Evolutionary conservation across 2,113 vertebrate species (phyloP).

Genomic region (Morone saxatilis): DNA sequence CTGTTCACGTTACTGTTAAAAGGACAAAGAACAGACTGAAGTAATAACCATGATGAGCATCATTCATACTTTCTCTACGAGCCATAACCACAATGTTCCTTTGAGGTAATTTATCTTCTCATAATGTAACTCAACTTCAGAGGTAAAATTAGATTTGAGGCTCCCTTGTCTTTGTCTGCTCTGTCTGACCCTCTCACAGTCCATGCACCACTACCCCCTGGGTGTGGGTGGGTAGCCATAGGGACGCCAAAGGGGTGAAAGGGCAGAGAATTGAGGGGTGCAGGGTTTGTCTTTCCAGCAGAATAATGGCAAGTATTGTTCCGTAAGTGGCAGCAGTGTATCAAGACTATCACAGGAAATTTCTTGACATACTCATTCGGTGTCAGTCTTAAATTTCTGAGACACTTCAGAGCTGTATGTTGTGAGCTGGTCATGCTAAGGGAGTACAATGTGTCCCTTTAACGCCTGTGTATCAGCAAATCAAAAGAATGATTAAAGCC

Average conservation of each 20-base stretch:
- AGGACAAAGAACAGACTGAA: slow-evolving; percentile 63
- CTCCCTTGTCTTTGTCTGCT: slow-evolving; percentile 45
- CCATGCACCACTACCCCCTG: slow-evolving; percentile 32
- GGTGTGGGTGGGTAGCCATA: slow-evolving; percentile 52
- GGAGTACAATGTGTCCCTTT: slow-evolving; percentile 61
- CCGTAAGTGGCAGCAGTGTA: slow-evolving; percentile 47
- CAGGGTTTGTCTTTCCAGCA: slow-evolving; percentile 54
- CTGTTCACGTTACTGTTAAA: slow-evolving; percentile 51
- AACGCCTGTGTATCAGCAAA: slow-evolving; percentile 43
- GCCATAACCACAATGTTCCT: slow-evolving; percentile 56
- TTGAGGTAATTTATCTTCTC: slow-evolving; percentile 51
- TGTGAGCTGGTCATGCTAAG: slow-evolving; percentile 23
- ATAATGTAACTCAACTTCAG: slow-evolving; percentile 33
- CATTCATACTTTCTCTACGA: slow-evolving; percentile 43
- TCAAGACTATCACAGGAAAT: slow-evolving; percentile 52
- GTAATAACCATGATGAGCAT: slow-evolving; percentile 58
- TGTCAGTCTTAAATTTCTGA: slow-evolving; percentile 56
- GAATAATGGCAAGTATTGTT: slow-evolving; percentile 72
- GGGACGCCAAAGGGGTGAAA: slow-evolving; percentile 61
- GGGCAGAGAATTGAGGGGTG: slow-evolving; percentile 55
- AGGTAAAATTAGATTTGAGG: slow-evolving; percentile 56
- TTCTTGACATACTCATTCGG: slow-evolving; percentile 51
- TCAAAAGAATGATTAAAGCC: slow-evolving; percentile 39
- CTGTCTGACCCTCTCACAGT: slow-evolving; percentile 44
- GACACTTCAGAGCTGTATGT: slow-evolving; percentile 46